Base-by-base conservation (phyloP, 2,113 vertebrate genomes). In the Rhagologus leucostigma region DNA sequence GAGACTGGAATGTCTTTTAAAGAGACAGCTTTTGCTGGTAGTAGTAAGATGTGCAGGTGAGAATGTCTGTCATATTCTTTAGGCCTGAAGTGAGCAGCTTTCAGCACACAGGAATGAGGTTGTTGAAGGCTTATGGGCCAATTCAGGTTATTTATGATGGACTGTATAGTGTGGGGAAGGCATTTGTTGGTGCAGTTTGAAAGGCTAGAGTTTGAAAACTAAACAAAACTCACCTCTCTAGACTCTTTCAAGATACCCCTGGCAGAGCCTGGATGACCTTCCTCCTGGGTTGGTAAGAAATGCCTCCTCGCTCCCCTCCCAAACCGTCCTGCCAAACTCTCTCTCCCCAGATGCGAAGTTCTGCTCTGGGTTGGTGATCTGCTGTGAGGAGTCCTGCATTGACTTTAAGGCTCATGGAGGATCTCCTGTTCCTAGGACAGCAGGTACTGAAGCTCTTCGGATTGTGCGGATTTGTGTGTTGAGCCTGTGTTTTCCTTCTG, bases 361-460 rank as follows among this genome's bases (percentile, higher is more conserved):
- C 77, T 95, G 93, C 84, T 78, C 94, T 1, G 92, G 94, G 47
- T 47, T 22, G 0, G 86, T 95, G 95, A 90, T 95, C 83, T 89
- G 88, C 92, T 94, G 68, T 0, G 84, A 92, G 35, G 95, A 95
- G 76, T 59, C 94, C 91, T 95, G 93, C 1, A 0, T 26, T 64
- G 94, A 95, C 84, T 89, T 89, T 88, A 95, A 89, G 89, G 95
- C 95, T 89, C 94, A 97, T 97, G 96, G 96, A 96, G 91, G 95
- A 95, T 95, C 91, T 89, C 78, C 89, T 82, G 53, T 33, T 92
- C 91, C 93, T 8, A 89, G 89, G 84, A 96, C 94, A 97, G 89
- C 96, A 97, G 96, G 95, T 97, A 96, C 71, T 1, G 2, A 90
- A 69, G 39, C 24, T 65, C 91, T 73, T 44, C 63, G n/a, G n/a